Conservation (phyloP, 2,797 vertebrate species). For the Hoplostethus mediterraneus region DNA sequence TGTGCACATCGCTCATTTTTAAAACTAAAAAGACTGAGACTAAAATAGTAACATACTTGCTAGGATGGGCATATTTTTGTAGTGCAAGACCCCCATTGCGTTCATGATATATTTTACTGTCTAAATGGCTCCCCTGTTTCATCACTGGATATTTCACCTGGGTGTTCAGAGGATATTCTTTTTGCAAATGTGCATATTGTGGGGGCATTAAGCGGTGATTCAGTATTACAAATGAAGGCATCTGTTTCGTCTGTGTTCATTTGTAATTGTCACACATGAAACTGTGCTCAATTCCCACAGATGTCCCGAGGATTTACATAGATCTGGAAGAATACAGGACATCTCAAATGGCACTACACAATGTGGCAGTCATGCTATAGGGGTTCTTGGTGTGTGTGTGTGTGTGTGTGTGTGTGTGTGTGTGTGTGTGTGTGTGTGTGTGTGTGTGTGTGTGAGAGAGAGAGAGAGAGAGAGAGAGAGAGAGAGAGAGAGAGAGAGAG, state of each 20-base stretch:
- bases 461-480: not conserved
- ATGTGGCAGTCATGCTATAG: no score
- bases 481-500: no score
- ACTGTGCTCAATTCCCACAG: conserved; percentile 25
- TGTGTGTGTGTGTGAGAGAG: not conserved
- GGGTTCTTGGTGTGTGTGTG: not conserved
- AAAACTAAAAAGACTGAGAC: conserved; percentile 36
- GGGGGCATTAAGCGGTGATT: conserved; percentile 24
- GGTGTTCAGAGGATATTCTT: not conserved
- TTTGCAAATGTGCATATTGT: conserved; percentile 26
- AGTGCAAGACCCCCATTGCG: conserved; percentile 43
- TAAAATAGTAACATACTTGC: conserved; percentile 51
- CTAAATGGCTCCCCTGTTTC: conserved; percentile 25
- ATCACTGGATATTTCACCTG: conserved; percentile 12
- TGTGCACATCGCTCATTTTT: conserved; percentile 14
- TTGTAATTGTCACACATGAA: not conserved
- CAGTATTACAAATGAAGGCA: conserved; percentile 33
- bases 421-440: conserved; percentile 12
- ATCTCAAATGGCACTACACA: conserved; percentile 19
- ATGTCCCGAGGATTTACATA: conserved; percentile 48
- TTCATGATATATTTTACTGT: not conserved
- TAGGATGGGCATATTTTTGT: conserved; percentile 14
- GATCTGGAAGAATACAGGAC: conserved; percentile 42
- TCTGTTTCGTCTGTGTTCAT: conserved; percentile 37
- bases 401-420: not conserved